Percentiles rank a stretch among this genome's conserved stretches.
Evolutionary conservation across 1,140 invertebrate genomes (phyloP).

Genomic region (Ericerus pela): DNA sequence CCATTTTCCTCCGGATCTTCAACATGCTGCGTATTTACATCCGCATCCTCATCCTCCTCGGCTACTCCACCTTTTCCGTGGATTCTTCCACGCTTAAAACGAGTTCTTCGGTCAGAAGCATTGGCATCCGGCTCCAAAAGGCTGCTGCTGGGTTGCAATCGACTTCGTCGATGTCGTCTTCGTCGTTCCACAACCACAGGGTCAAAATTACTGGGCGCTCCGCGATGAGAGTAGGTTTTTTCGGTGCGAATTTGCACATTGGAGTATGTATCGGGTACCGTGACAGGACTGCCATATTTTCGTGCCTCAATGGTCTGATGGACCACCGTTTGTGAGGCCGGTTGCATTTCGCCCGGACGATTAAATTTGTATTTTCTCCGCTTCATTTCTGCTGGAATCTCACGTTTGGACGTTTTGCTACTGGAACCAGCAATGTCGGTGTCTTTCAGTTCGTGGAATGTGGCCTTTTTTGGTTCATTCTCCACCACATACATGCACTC

Average conservation of each 20-base stretch:
- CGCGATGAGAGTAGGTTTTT: not conserved
- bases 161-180: not conserved
- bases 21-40: not conserved
- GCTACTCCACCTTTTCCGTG: not conserved
- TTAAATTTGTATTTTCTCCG: not conserved
- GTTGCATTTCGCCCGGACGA: not conserved
- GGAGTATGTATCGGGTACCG: not conserved
- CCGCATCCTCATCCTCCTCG: not conserved
- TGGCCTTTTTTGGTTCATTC: constrained; percentile 23
- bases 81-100: no score
- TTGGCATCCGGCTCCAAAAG: not conserved
- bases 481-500: constrained; percentile 56
- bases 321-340: not conserved
- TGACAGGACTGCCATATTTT: not conserved
- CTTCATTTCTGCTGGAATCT: not conserved
- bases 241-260: constrained; percentile 1
- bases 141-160: not conserved
- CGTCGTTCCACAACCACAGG: no score
- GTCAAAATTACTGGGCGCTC: not conserved
- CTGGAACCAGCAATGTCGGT: not conserved
- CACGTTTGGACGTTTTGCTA: not conserved
- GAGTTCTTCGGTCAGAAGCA: no score
- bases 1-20: constrained; percentile 13
- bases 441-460: constrained; percentile 23
- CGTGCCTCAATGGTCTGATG: not conserved